These are phyloP conservation scores for Bugulina stolonifera DNA, from an alignment of 2,888 invertebrate genomes.

Conservation along the genomic window DNA sequence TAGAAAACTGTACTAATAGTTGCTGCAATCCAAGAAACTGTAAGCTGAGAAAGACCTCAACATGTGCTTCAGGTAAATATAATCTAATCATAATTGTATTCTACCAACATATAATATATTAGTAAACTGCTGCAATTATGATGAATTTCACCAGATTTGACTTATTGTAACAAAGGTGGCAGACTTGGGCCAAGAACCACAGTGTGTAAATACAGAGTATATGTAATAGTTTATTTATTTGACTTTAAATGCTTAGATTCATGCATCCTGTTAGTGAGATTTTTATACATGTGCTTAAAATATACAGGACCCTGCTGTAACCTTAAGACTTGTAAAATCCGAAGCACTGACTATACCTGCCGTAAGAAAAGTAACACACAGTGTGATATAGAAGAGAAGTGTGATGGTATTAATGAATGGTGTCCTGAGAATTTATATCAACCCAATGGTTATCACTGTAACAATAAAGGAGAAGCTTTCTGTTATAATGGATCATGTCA, in stretches of 20 bases:
- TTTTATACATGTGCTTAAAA: too few relatives aligned
- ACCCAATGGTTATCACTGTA: neutral
- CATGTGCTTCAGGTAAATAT: conserved; percentile 7
- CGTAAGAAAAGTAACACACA: neutral
- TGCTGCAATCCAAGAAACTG: conserved; percentile 4
- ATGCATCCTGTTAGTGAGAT: too few relatives aligned
- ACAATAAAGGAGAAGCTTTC: neutral
- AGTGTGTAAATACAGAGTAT: too few relatives aligned
- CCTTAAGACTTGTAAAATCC: neutral
- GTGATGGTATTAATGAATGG: neutral
- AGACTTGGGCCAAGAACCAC: too few relatives aligned
- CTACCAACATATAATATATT: too few relatives aligned
- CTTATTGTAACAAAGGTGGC: too few relatives aligned
- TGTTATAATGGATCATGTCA: neutral
- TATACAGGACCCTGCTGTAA: too few relatives aligned
- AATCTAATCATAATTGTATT: too few relatives aligned
- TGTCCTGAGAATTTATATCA: neutral
- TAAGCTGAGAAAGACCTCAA: neutral
- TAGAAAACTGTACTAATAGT: neutral
- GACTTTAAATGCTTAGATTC: too few relatives aligned
- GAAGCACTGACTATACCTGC: neutral
- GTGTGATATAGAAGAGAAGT: neutral
- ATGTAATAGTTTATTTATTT: too few relatives aligned
- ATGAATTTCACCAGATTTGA: too few relatives aligned
- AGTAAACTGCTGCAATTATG: too few relatives aligned